A percentile compares a stretch with the other conserved stretches of the same genome.
phyloP scores from a whole-genome alignment of 2,888 invertebrate genomes.

The Chrysomela aeneicollis region DNA sequence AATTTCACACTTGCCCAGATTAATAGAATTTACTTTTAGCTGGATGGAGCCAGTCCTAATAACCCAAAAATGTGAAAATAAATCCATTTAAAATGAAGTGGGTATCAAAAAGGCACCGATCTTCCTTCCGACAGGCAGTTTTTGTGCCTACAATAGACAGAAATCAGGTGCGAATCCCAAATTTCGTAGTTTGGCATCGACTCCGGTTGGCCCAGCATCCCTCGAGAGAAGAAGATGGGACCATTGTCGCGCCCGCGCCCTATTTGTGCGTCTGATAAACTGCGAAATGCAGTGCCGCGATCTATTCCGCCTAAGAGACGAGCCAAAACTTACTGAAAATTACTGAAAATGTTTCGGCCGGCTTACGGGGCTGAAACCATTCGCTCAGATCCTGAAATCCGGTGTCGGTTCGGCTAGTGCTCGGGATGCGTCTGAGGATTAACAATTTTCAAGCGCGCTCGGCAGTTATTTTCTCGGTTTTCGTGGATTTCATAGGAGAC shows the following conservation, averaged over 20 bases:
- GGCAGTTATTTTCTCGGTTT: background rate
- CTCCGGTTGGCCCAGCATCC: constrained; percentile 51
- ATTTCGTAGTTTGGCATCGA: constrained; percentile 44
- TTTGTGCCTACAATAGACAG: too few species aligned
- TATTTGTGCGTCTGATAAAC: constrained; percentile 48
- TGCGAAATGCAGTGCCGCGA: constrained; percentile 42
- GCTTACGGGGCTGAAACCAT: background rate
- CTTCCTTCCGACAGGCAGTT: too few species aligned
- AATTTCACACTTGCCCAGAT: too few species aligned
- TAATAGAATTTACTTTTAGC: too few species aligned
- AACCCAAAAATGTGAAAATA: too few species aligned
- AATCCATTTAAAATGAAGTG: too few species aligned
- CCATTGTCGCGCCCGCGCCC: constrained; percentile 47
- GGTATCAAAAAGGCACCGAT: too few species aligned
- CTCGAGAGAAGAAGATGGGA: constrained; percentile 30
- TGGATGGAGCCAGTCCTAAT: too few species aligned
- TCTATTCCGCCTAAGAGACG: constrained; percentile 26
- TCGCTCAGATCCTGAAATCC: too few species aligned
- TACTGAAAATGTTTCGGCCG: background rate
- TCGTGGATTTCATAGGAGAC: background rate
- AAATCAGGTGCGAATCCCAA: constrained; percentile 16
- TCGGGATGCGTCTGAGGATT: background rate
- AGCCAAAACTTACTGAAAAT: background rate
- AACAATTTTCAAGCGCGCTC: background rate
- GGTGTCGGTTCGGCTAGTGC: background rate